Percentiles rank a stretch among this genome's conserved stretches.
phyloP scores from a whole-genome alignment of 2,888 invertebrate genomes.

The Itoplectis maculator region DNA sequence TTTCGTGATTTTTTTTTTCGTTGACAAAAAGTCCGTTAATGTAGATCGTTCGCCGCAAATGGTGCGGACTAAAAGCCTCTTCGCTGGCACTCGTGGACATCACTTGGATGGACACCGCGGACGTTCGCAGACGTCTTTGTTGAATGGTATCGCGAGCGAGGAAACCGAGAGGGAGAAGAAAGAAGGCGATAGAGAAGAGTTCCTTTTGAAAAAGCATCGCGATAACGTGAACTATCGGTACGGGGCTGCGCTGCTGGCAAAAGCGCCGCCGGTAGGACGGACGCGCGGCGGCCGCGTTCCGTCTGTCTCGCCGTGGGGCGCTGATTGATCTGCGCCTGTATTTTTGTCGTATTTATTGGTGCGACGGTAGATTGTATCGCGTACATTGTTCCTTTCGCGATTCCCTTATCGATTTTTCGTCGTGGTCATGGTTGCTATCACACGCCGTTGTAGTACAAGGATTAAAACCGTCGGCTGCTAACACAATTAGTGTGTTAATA shows the following conservation, averaged over 20 bases:
- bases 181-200: background rate
- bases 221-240: background rate
- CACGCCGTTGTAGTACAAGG: background rate
- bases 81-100: background rate
- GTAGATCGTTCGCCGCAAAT: background rate
- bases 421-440: slow-evolving; percentile 26
- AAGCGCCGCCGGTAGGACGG: background rate
- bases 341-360: slow-evolving; percentile 23
- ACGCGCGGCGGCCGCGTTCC: background rate
- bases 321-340: slow-evolving; percentile 7
- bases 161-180: background rate
- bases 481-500: background rate
- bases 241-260: background rate
- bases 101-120: background rate
- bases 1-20: background rate
- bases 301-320: background rate
- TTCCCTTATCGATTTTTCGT: slow-evolving; percentile 17
- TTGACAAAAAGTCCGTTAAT: background rate
- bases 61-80: background rate
- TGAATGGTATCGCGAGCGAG: background rate
- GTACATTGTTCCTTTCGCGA: background rate
- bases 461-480: background rate
- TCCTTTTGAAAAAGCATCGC: slow-evolving; percentile 8
- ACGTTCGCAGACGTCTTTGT: background rate
- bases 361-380: background rate